Evolutionary conservation across 2,888 invertebrate genomes (phyloP), one percentile per base, ranked within the genome.

Genomic region (Stegophylla sp.): DNA sequence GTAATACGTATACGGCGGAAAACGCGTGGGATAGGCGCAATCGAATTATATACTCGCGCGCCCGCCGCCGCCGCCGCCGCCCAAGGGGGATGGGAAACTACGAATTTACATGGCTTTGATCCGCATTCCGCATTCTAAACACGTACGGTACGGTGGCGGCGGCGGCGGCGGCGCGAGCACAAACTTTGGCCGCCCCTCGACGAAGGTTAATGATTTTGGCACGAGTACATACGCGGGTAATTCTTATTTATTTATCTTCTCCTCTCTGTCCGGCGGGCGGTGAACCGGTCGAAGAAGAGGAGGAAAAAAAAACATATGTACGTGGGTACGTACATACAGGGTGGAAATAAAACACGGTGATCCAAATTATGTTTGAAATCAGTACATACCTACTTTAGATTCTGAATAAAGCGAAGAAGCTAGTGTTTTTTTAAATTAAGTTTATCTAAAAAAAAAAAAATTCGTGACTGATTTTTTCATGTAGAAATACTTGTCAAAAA

Each of bases 21-120:
- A 66, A 66, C 76, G n/a, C n/a, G 53, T 9, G 23, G 76, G 53
- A 67, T 56, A 67, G 79, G 79, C n/a, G n/a, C 79, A 79, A 79
- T 79, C 71, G 69, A 79, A 79, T 79, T 79, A 79, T 79, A 71
- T n/a, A n/a, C n/a, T n/a, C n/a, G n/a, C n/a, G n/a, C n/a, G n/a
- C n/a, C n/a, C n/a, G n/a, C n/a, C n/a, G n/a, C n/a, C n/a, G n/a
- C n/a, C n/a, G n/a, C n/a, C n/a, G n/a, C n/a, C 69, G 43, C 79
- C 79, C 69, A 28, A 71, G 79, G 79, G 79, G 79, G 79, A 79
- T 71, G 79, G 34, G 71, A 7, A 34, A 7, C n/a, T 71, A 79
- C 79, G 61, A 79, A 79, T 79, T 79, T 79, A 51, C 79, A 71
- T 79, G 79, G 79, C 79, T 79, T 79, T 79, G 79, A 79, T 71